These are phyloP conservation scores for Pogonophryne albipinna DNA, from an alignment of 2,797 vertebrate species.

Conservation along the genomic window DNA sequence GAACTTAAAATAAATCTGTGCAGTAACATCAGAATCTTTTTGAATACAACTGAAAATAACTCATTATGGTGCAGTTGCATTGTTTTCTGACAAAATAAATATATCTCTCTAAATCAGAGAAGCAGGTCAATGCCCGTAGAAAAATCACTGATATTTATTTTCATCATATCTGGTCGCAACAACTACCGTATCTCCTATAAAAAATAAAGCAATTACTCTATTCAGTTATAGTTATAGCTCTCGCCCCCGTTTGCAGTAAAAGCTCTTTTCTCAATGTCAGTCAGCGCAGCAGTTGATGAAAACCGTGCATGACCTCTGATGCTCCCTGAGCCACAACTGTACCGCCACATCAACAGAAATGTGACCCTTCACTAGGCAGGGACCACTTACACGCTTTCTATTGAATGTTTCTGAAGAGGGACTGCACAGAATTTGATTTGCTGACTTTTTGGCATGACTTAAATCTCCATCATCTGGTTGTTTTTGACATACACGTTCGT, in stretches of 20 bases:
- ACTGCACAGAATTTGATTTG: conserved; percentile 5
- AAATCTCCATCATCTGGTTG: not conserved
- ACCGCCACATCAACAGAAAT: conserved; percentile 35
- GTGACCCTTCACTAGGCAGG: conserved; percentile 25
- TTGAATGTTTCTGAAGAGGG: conserved; percentile 38
- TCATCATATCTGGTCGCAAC: conserved; percentile 16
- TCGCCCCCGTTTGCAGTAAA: not conserved
- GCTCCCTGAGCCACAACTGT: conserved; percentile 40
- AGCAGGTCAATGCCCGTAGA: not conserved
- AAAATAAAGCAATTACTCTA: conserved; percentile 4
- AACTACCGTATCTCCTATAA: not conserved
- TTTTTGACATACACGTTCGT: not conserved
- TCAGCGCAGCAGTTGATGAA: conserved; percentile 29
- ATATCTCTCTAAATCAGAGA: not conserved
- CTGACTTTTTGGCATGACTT: not conserved
- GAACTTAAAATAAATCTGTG: not conserved
- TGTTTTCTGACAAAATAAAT: conserved; percentile 14
- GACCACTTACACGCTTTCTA: conserved; percentile 39
- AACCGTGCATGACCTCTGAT: conserved; percentile 27
- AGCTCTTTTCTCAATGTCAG: conserved; percentile 11
- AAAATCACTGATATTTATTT: conserved; percentile 3
- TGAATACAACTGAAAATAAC: conserved; percentile 16
- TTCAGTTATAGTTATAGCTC: not conserved
- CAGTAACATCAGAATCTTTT: not conserved
- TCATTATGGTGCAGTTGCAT: conserved; percentile 5